A percentile compares a stretch with the other conserved stretches of the same genome.
Conservation (phyloP, 2,797 vertebrate species). For the Champsocephalus gunnari region DNA sequence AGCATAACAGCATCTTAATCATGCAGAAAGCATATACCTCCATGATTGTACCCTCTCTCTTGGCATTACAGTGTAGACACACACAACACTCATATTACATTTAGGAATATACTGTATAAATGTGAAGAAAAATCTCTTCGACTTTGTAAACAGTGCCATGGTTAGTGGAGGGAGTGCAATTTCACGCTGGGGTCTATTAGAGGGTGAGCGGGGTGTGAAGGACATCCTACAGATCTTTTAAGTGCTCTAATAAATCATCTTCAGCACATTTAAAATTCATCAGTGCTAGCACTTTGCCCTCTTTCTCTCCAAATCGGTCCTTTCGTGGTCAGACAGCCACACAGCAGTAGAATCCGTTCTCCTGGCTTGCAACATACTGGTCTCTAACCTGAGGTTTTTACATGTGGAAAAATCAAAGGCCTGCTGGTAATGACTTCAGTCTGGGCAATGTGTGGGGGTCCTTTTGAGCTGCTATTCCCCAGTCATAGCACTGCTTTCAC, state of each 20-base stretch:
- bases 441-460: constrained; percentile 71
- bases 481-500: constrained; percentile 67
- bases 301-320: constrained; percentile 45
- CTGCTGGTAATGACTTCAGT: constrained; percentile 78
- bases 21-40: constrained; percentile 51
- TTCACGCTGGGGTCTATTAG: constrained; percentile 66
- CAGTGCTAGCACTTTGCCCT: constrained; percentile 71
- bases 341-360: constrained; percentile 55
- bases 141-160: constrained; percentile 53
- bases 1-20: constrained; percentile 53
- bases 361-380: constrained; percentile 57
- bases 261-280: constrained; percentile 76
- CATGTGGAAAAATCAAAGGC: constrained; percentile 80
- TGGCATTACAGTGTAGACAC: constrained; percentile 27
- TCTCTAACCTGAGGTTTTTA: constrained; percentile 71
- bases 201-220: constrained; percentile 69
- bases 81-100: constrained; percentile 2
- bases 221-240: constrained; percentile 74
- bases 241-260: constrained; percentile 79
- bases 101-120: constrained; percentile 23
- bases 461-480: constrained; percentile 69
- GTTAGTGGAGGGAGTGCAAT: constrained; percentile 54
- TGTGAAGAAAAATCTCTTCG: constrained; percentile 28
- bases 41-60: constrained; percentile 18
- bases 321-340: constrained; percentile 53